These are phyloP conservation scores for Connochaetes taurinus DNA, from an alignment of 2,113 vertebrate genomes.

Conservation along the genomic window DNA sequence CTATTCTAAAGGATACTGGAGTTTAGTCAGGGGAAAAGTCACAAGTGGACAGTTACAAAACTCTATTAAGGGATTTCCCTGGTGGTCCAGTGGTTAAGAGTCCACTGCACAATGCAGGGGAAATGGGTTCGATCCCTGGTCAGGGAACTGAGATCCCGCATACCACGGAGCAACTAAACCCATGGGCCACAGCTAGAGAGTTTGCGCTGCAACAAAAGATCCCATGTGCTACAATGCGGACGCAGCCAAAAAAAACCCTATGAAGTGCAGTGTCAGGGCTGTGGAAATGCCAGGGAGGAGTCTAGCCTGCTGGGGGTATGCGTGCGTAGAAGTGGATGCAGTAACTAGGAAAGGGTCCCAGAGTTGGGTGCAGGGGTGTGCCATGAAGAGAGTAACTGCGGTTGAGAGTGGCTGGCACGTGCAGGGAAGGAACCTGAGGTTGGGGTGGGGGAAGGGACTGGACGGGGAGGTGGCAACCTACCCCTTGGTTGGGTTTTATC, in stretches of 20 bases:
- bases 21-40: not conserved
- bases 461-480: not conserved
- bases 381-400: not conserved
- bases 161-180: not conserved
- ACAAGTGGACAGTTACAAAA: not conserved
- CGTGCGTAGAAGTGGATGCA: rapidly evolving
- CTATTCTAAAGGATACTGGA: not conserved
- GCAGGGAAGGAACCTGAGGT: not conserved
- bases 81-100: not conserved
- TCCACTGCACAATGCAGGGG: not conserved
- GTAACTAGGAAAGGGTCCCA: not conserved
- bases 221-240: rapidly evolving
- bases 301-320: not conserved
- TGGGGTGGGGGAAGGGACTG: rapidly evolving
- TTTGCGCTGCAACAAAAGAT: not conserved
- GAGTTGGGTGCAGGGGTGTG: no score
- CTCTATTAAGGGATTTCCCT: not conserved
- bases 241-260: not conserved
- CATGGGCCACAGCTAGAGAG: not conserved
- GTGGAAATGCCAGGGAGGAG: not conserved
- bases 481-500: not conserved
- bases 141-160: not conserved
- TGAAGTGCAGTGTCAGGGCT: not conserved
- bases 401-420: not conserved
- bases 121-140: not conserved